Percentiles rank a stretch among this genome's conserved stretches.
phyloP scores from a whole-genome alignment of 2,888 invertebrate species.

The Phyllotreta striolata region DNA sequence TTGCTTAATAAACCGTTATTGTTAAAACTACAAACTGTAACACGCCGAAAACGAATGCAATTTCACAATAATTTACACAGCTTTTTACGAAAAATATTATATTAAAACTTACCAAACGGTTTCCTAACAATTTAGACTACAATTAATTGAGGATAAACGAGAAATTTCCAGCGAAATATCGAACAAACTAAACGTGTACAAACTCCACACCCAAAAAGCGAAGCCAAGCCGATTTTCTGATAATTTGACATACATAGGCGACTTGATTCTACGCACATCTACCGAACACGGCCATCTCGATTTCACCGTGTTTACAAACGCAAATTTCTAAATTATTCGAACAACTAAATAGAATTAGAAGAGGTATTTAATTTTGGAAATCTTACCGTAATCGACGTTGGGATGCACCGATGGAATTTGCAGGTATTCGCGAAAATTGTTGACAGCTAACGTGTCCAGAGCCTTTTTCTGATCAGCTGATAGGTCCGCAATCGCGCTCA shows the following conservation, averaged over 20 bases:
- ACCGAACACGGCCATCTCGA: background rate
- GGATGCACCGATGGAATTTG: slow-evolving; percentile 90
- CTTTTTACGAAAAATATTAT: background rate
- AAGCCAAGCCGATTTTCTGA: slow-evolving; percentile 48
- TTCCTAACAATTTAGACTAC: background rate
- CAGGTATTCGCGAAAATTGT: slow-evolving; percentile 85
- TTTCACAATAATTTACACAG: too few relatives aligned
- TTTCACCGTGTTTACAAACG: background rate
- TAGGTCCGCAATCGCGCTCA: slow-evolving; percentile 49
- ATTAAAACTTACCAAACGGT: background rate
- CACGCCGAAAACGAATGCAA: too few relatives aligned
- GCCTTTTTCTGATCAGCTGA: slow-evolving; percentile 56
- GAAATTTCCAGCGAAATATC: slow-evolving; percentile 20
- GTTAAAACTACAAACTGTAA: too few relatives aligned
- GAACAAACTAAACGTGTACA: slow-evolving; percentile 23
- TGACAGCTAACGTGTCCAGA: slow-evolving; percentile 56
- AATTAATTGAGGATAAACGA: too few relatives aligned
- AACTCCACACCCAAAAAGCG: slow-evolving; percentile 50
- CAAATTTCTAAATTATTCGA: background rate
- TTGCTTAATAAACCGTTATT: too few relatives aligned
- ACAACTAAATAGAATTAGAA: background rate
- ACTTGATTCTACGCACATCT: slow-evolving; percentile 16
- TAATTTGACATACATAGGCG: slow-evolving; percentile 34
- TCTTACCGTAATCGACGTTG: slow-evolving; percentile 83
- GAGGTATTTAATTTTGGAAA: slow-evolving; percentile 23